These are phyloP conservation scores for Candidula unifasciata DNA, from an alignment of 2,888 invertebrate species.

Conservation along the genomic window DNA sequence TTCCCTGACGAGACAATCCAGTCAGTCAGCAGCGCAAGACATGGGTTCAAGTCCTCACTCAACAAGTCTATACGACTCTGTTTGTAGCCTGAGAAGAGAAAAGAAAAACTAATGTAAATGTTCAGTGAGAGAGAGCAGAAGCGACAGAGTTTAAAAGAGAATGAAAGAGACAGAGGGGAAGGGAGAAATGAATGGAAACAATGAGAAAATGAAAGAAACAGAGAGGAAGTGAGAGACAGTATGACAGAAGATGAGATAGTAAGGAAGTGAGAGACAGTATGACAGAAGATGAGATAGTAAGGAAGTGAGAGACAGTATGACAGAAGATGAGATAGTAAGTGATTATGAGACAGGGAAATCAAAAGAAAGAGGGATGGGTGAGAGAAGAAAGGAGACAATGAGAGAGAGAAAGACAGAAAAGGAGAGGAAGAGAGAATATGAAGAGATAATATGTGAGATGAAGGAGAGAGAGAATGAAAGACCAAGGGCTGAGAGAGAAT, in stretches of 20 bases:
- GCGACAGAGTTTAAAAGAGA: background rate
- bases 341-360: too few species aligned
- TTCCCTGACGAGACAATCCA: slow-evolving; percentile 79
- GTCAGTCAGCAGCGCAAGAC: slow-evolving; percentile 77
- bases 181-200: background rate
- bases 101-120: background rate
- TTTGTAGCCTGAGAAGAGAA: slow-evolving; percentile 74
- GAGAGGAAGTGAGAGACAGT: too few species aligned
- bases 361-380: too few species aligned
- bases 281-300: too few species aligned
- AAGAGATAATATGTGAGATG: background rate
- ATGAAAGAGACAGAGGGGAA: background rate
- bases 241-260: too few species aligned
- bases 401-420: background rate
- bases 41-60: slow-evolving; percentile 77
- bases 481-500: background rate
- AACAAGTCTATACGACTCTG: slow-evolving; percentile 75
- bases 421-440: background rate
- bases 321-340: too few species aligned
- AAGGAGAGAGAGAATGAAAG: background rate
- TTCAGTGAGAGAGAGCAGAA: background rate
- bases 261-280: too few species aligned
- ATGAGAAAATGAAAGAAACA: background rate
- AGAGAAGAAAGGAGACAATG: too few species aligned
- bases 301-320: too few species aligned